These are phyloP conservation scores for Eurystomus gularis DNA, from an alignment of 2,113 vertebrate genomes.

Conservation along the genomic window DNA sequence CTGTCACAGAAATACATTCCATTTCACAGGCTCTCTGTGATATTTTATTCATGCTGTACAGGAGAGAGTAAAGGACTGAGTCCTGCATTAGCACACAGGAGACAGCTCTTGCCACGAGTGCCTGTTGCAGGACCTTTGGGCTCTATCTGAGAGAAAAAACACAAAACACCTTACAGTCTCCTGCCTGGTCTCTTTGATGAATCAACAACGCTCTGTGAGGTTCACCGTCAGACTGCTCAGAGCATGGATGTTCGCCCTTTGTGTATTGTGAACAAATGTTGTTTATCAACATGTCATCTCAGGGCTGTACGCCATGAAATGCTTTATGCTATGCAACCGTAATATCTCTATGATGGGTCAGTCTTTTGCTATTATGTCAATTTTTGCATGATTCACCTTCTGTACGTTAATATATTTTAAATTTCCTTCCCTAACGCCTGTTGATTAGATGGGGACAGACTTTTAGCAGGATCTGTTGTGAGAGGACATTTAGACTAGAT, in stretches of 20 bases:
- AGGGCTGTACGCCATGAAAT: neutral
- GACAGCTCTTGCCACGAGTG: neutral
- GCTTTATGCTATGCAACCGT: neutral
- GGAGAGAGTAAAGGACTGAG: neutral
- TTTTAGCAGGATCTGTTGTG: no score
- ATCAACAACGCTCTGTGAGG: neutral
- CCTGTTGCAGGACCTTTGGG: neutral
- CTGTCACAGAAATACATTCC: neutral
- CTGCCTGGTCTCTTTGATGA: neutral
- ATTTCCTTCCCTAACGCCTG: neutral
- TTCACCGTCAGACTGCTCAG: neutral
- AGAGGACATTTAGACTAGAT: no score
- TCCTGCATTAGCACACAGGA: neutral
- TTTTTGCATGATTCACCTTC: neutral
- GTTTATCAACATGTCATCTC: neutral
- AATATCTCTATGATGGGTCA: neutral
- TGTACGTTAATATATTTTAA: neutral
- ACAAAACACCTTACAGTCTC: neutral
- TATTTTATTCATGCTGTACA: slow-evolving; percentile 46
- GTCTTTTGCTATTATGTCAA: neutral
- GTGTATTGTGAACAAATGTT: neutral
- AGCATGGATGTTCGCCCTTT: neutral
- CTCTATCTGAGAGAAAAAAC: neutral
- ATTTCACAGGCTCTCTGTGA: neutral
- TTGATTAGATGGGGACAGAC: no score